Evolutionary conservation across 64 coral and sea anemone genomes (phyloP).

Genomic region (Platygyra sinensis): DNA sequence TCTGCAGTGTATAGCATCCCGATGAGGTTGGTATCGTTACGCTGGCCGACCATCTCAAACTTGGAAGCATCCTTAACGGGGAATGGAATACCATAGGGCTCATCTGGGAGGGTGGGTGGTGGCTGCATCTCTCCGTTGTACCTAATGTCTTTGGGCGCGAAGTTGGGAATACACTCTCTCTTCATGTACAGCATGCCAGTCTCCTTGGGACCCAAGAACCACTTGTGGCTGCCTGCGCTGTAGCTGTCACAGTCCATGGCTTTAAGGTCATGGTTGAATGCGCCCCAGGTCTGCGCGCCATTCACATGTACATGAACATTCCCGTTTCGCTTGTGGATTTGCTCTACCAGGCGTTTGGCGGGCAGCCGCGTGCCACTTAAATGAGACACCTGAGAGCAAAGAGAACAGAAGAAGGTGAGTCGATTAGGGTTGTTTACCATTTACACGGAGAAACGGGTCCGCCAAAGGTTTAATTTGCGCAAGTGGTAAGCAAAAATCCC

Average conservation of each 20-base stretch:
- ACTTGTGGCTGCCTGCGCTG: too few species aligned
- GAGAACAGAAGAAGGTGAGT: neutral
- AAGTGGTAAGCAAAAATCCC: too few species aligned
- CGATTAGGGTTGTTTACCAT: too few species aligned
- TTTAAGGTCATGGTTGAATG: constrained; percentile 20
- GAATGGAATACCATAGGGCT: neutral
- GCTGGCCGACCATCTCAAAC: constrained; percentile 37
- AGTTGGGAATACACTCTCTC: too few species aligned
- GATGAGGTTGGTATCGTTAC: constrained; percentile 22
- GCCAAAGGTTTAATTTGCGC: too few species aligned
- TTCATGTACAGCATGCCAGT: too few species aligned
- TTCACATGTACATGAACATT: constrained; percentile 28
- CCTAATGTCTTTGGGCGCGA: constrained; percentile 44
- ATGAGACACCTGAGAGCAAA: constrained; percentile 22
- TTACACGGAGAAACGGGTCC: too few species aligned
- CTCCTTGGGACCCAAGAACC: too few species aligned
- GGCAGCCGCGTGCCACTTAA: constrained; percentile 37
- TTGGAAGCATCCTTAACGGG: neutral
- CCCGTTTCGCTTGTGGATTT: neutral
- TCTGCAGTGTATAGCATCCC: constrained; percentile 46
- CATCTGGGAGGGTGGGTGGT: constrained; percentile 18
- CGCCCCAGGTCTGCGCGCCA: constrained; percentile 52
- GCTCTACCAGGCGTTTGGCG: neutral
- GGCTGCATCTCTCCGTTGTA: constrained; percentile 35
- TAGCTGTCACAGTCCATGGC: constrained; percentile 28